Evolutionary conservation across 2,888 invertebrate genomes (phyloP), one percentile per base, ranked within the genome.

Genomic region (Artemia sinica): DNA sequence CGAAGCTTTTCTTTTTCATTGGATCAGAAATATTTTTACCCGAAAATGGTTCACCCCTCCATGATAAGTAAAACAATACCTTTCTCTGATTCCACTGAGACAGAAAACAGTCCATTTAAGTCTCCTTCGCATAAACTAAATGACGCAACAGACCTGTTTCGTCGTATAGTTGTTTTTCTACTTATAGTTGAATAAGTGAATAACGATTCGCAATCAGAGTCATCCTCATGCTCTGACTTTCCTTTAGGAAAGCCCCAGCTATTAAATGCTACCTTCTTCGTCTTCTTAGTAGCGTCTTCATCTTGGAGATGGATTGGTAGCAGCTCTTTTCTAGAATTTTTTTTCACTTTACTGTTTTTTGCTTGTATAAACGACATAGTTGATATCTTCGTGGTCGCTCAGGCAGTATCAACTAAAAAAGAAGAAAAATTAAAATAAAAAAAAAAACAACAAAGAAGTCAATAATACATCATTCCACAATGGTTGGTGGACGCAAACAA

Each of bases 181-280:
- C 63, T 58, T 8, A 58, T 58, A 18, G 63, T 58, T 58, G 63
- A 58, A 58, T 58, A 58, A n/a, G 63, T 58, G 63, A 58, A 58
- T 28, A 58, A 28, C 28, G 63, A 58, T 28, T 58, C 63, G n/a
- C 14, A 18, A 58, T 58, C 63, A 18, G 63, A 58, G 10, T 58
- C 63, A 58, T 58, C 63, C 10, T 58, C 63, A 28, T 18, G 28
- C 3, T 58, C 63, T 10, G 14, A 28, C 28, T 28, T 11, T 58
- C 28, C 28, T 28, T 58, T 58, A n/a, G 63, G 63, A 10, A 58
- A 58, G 14, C 14, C 14, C 63, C 63, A 58, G 28, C 10, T 8
- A 18, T 58, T n/a, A 58, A 58, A 58, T n/a, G 14, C 63, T 9
- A 58, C 63, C n/a, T 58, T 58, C 28, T 58, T 58, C 14, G 14